phyloP scores from a whole-genome alignment of 2,113 vertebrate genomes.

The Thalassarche chlororhynchos region DNA sequence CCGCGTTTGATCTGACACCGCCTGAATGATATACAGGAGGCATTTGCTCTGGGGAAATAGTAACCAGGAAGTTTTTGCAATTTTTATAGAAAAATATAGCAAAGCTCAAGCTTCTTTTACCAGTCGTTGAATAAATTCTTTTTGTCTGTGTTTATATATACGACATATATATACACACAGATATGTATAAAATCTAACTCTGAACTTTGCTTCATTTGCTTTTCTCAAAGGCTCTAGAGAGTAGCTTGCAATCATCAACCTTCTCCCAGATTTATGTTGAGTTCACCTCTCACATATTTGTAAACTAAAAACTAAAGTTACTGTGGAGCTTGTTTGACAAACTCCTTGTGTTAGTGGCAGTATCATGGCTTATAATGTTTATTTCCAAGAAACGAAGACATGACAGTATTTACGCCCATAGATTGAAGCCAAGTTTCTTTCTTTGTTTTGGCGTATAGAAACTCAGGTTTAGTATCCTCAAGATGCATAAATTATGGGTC shows the following conservation, averaged over 20 bases:
- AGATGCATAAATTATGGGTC: background rate
- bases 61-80: conserved; percentile 10
- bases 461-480: conserved; percentile 1
- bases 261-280: background rate
- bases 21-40: background rate
- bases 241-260: background rate
- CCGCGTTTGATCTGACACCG: background rate
- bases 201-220: background rate
- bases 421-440: background rate
- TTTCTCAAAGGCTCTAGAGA: background rate
- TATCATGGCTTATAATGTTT: background rate
- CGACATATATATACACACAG: background rate
- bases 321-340: background rate
- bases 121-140: background rate
- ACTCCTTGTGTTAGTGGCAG: background rate
- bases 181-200: background rate
- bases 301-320: conserved; percentile 18
- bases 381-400: background rate
- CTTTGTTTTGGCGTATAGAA: background rate
- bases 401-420: background rate
- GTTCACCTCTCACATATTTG: conserved; percentile 12
- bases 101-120: background rate
- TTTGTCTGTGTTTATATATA: background rate
- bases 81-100: background rate
- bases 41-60: background rate